Evolutionary conservation across 2,888 invertebrate genomes (phyloP), one percentile per base, ranked within the genome.

Genomic region (Mesoligia furuncula): DNA sequence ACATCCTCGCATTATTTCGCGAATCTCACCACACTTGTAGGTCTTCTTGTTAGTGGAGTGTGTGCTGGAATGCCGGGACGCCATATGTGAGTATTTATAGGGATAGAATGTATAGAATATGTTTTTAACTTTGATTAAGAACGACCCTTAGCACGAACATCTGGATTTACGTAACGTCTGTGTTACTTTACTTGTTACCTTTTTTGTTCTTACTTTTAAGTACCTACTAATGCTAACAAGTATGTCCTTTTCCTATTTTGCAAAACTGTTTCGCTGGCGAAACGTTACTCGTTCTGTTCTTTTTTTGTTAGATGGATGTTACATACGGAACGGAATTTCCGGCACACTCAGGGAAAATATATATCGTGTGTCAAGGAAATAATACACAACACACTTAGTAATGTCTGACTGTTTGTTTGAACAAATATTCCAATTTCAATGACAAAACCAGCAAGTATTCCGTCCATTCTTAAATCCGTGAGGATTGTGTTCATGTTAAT

Each of bases 1-100:
- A 88, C 76, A 84, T 81, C 77, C 82, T 70, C 81, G 77, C 88
- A 87, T 90, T 88, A 90, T 83, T 79, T 78, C 75, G 72, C 73
- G 67, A 75, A 77, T 85, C 77, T 77, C 73, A 61, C 62, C 31
- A 73, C 75, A 78, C 72, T 85, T 85, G 84, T 87, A 86, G 79
- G 87, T 83, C 81, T 89, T 90, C 86, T 82, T 81, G 73, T 78
- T 78, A 79, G n/a, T 73, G 76, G 61, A 76, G 66, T 81, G 65
- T 83, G 79, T 79, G 76, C 82, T 88, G 88, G 81, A 80, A 88
- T 87, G 80, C 76, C 74, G 39, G 70, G 68, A 65, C 20, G 65
- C 67, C 83, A 77, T 84, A 51, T 80, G 87, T 54, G 24, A n/a
- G 54, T 76, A 57, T 20, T 51, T 64, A 61, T 62, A 62, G 31